Percentiles rank a stretch among this genome's conserved stretches.
phyloP scores from a whole-genome alignment of 2,888 invertebrate genomes.

The Spialia ferax region DNA sequence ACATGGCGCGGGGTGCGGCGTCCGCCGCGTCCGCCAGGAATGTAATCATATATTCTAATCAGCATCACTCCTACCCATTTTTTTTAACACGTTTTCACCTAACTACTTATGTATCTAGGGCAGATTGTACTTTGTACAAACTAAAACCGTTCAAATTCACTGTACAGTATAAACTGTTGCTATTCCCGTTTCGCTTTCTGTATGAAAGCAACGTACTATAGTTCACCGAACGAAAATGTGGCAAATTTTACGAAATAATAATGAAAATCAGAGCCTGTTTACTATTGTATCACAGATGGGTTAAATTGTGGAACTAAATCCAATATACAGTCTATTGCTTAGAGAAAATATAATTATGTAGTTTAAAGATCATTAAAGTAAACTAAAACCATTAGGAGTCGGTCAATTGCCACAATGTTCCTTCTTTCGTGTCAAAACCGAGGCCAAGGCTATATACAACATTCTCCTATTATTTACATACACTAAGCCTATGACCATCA shows the following conservation, averaged over 20 bases:
- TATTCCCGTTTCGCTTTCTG: conserved; percentile 62
- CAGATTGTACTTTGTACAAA: conserved; percentile 87
- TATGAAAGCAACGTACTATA: conserved; percentile 51
- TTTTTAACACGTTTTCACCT: conserved; percentile 81
- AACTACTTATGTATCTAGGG: conserved; percentile 86
- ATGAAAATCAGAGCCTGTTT: conserved; percentile 64
- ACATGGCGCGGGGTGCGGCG: no score
- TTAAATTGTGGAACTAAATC: conserved; percentile 74
- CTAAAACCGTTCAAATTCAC: conserved; percentile 73
- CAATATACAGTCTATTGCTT: conserved; percentile 56
- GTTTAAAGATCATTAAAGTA: conserved; percentile 55
- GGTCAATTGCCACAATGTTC: conserved; percentile 76
- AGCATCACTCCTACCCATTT: no score
- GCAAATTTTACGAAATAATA: conserved; percentile 64
- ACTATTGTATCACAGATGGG: conserved; percentile 84
- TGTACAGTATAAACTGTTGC: conserved; percentile 72
- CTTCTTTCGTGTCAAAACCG: conserved; percentile 75
- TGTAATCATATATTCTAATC: no score
- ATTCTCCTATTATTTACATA: conserved; percentile 86
- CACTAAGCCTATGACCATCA: conserved; percentile 84
- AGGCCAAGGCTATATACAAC: conserved; percentile 82
- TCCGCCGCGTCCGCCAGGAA: no score
- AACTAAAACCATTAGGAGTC: conserved; percentile 46
- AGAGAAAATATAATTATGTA: conserved; percentile 57
- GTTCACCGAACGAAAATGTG: conserved; percentile 67